Evolutionary conservation across 2,797 vertebrate species (phyloP), one percentile per base, ranked within the genome.

Genomic region (Pyrocephalus nanus): DNA sequence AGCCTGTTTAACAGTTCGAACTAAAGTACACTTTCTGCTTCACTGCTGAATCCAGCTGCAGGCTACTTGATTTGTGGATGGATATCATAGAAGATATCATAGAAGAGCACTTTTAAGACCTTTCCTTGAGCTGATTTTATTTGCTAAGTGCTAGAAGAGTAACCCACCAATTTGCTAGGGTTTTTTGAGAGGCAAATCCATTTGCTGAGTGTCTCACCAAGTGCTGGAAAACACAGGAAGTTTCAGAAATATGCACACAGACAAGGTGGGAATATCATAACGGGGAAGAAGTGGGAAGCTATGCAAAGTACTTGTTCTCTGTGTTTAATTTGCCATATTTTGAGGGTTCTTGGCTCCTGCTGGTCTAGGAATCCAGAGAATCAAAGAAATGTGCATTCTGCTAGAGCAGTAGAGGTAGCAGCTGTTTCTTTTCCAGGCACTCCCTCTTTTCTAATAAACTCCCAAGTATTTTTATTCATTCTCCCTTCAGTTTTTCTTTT

Each of bases 321-420:
- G 34, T 73, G 30, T 77, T 92, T 62, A 12, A 54, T 85, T 75
- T 55, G 32, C 48, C 82, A 4, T 47, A 81, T 92, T 93, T 89
- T 64, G 55, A 57, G 67, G 16, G 29, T 64, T 94, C 26, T 91
- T 86, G 79, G 30, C 54, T 92, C 73, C 79, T 84, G 50, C 72
- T 93, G 58, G 38, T 86, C 85, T n/a, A 62, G 93, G 79, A 94
- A 95, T 95, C 62, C 60, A 34, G 70, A 72, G 90, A 92, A 90
- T 90, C 65, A 83, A 86, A 80, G 61, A 91, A 90, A 90, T 81
- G 54, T 72, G 27, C 22, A 7, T 84, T 92, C 79, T 88, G 23
- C 19, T 92, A 64, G 48, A 88, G 18, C 34, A 75, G 30, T 54
- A 83, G 73, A 47, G 36, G 26, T 78, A 84, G 36, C 76, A 95